Conservation (phyloP, 2,888 invertebrate genomes). For the Bombyx huttoni region DNA sequence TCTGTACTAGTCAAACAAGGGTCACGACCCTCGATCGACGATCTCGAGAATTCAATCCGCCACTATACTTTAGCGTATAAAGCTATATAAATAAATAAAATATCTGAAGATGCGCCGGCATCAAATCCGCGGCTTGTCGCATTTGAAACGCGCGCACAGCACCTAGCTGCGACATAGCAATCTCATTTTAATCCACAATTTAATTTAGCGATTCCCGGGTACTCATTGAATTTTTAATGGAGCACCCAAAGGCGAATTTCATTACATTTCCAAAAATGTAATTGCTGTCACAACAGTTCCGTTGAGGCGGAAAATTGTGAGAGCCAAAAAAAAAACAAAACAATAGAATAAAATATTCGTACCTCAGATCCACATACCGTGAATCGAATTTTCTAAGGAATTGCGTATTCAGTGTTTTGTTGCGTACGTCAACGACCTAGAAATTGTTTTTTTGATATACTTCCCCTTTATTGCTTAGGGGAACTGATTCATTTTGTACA, state of each 20-base stretch:
- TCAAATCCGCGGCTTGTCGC: too few relatives aligned
- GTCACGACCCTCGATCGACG: too few relatives aligned
- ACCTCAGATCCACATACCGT: neutral
- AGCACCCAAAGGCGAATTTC: neutral
- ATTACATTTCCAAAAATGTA: neutral
- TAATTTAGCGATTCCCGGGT: neutral
- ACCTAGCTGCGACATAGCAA: neutral
- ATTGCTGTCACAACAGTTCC: neutral
- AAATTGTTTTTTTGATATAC: neutral
- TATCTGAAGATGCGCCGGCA: too few relatives aligned
- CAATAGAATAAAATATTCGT: neutral
- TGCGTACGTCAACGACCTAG: neutral
- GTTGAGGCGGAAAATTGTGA: constrained; percentile 1
- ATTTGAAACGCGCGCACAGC: too few relatives aligned
- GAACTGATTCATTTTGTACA: neutral
- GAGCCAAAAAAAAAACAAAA: neutral
- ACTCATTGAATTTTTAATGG: neutral
- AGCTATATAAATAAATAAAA: too few relatives aligned
- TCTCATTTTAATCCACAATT: neutral
- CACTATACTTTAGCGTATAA: too few relatives aligned
- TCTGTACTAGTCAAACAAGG: too few relatives aligned
- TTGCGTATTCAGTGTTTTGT: constrained; percentile 1
- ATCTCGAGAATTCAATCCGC: too few relatives aligned
- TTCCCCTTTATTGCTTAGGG: neutral
- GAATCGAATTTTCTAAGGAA: constrained; percentile 1